Evolutionary conservation across 2,888 invertebrate genomes (phyloP).

Genomic region (Drosophila demipolita): DNA sequence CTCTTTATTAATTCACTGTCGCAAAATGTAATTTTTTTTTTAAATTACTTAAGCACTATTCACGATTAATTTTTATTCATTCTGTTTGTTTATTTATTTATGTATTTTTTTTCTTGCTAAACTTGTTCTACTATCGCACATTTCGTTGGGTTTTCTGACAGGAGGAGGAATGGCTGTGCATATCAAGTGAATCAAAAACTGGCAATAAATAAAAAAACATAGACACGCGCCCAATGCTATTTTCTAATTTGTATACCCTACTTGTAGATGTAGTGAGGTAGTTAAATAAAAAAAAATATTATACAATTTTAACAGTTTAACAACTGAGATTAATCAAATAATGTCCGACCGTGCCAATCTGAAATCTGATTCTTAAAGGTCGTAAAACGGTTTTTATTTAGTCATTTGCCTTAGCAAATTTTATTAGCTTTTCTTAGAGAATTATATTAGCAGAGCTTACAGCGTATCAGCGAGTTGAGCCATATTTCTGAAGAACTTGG

Average conservation of each 20-base stretch:
- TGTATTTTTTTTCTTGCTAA: slow-evolving; percentile 2
- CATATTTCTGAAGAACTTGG: background rate
- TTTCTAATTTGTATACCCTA: slow-evolving; percentile 25
- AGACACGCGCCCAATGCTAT: slow-evolving; percentile 33
- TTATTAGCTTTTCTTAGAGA: background rate
- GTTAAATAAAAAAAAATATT: too few relatives aligned
- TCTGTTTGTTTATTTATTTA: slow-evolving; percentile 7
- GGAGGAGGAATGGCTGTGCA: slow-evolving; percentile 43
- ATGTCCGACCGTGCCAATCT: too few relatives aligned
- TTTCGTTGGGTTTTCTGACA: slow-evolving; percentile 31
- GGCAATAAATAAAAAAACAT: slow-evolving; percentile 25
- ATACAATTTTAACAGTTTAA: too few relatives aligned
- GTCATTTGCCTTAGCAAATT: background rate
- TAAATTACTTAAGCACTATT: slow-evolving; percentile 39
- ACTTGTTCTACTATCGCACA: slow-evolving; percentile 36
- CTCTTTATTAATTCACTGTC: slow-evolving; percentile 2
- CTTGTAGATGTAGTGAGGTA: background rate
- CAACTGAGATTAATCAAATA: too few relatives aligned
- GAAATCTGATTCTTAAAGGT: background rate
- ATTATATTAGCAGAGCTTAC: background rate
- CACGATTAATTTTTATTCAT: slow-evolving; percentile 34
- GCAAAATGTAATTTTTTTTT: slow-evolving; percentile 39
- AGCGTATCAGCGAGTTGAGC: slow-evolving; percentile 9
- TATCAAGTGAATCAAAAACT: slow-evolving; percentile 41
- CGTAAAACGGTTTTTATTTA: background rate